Base-by-base conservation (phyloP, 2,888 invertebrate genomes). In the Malacosoma neustria region DNA sequence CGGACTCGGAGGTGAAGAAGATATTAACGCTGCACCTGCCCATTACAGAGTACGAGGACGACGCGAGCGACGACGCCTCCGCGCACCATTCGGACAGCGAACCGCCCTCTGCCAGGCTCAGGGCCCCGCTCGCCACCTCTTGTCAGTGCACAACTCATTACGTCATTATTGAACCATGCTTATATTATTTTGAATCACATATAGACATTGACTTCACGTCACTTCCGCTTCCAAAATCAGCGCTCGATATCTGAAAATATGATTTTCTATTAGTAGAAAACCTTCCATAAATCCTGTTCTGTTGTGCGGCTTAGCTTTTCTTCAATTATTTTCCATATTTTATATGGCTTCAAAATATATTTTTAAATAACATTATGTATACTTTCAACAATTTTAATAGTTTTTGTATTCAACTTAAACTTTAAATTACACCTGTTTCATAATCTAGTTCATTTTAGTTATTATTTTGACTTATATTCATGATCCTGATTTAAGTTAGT, bases 1-100 rank as follows among this genome's bases (percentile, higher is more conserved):
- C 95, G 89, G 95, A 95, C 90, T 95, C 95, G 87, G 95, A 95
- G 90, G 93, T 94, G 88, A 93, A 93, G 92, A 93, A 94, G 91
- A 94, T 94, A 90, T 84, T 94, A 91, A 93, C 93, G 79, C 92
- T 94, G 87, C 94, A 94, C 91, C 92, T 94, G 89, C 93, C 94
- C 88, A 94, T 94, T 92, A 93, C 93, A 90, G 95, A 95, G 88
- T 95, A 95, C 89, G 95, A 95, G 88, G 94, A 94, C 74, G 95
- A 95, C 80, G 92, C 92, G 39, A 87, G 88, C 47, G 88, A 88
- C 51, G 88, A 88, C 61, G 85, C 77, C 22, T 81, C 85, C 60
- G 89, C 88, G 51, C 90, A 89, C 61, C 89, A 73, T 55, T 81
- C 84, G 6, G 86, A 86, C 67, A 80, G 82, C 66, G 86, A 86